A percentile compares a stretch with the other conserved stretches of the same genome.
Conservation (phyloP, 2,888 invertebrate species). For the Dione vanillae region DNA sequence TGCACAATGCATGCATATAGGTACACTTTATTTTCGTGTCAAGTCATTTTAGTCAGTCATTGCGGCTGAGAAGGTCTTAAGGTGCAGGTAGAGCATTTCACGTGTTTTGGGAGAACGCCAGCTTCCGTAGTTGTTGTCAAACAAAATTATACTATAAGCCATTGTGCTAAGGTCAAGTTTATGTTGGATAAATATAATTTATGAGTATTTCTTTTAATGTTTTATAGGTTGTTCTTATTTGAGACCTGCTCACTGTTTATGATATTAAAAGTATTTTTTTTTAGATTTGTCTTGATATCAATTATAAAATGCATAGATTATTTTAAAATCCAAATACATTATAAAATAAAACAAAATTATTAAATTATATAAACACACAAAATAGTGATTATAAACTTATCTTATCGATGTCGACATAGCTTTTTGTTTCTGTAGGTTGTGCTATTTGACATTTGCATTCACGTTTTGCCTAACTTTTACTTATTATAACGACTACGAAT, state of each 20-base stretch:
- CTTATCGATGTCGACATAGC: no score
- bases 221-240: conserved; percentile 17
- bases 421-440: no score
- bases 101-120: conserved; percentile 45
- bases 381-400: no score
- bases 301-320: no score
- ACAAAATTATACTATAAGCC: conserved; percentile 23
- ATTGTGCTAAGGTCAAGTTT: conserved; percentile 15
- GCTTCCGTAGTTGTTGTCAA: conserved; percentile 35
- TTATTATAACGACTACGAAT: no score
- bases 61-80: conserved; percentile 62
- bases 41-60: conserved; percentile 56
- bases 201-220: neutral
- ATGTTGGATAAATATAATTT: neutral
- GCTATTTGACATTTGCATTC: no score
- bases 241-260: neutral
- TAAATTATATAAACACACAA: no score
- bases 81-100: conserved; percentile 56
- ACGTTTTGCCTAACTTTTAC: no score
- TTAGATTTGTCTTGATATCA: neutral
- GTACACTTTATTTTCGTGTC: conserved; percentile 12
- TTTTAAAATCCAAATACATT: no score
- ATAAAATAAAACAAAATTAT: no score
- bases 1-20: no score
- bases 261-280: neutral